phyloP scores from a whole-genome alignment of 2,888 invertebrate genomes.

The Drosophila engyochracea region DNA sequence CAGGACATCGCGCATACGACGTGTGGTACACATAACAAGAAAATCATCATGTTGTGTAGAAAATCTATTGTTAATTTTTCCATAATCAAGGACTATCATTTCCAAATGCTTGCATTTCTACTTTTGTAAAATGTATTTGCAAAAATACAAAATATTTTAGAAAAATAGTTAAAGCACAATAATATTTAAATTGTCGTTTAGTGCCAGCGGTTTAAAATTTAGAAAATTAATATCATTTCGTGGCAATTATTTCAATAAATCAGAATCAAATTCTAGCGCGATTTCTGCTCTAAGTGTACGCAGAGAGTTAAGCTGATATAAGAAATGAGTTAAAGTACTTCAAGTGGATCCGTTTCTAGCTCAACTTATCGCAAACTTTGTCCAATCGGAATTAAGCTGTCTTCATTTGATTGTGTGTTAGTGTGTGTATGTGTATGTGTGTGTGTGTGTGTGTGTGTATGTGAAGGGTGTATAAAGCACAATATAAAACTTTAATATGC shows the following conservation, averaged over 20 bases:
- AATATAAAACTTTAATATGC: conserved; percentile 53
- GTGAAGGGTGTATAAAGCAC: conserved; percentile 21
- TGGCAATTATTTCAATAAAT: neutral
- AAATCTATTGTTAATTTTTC: neutral
- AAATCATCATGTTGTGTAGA: no score
- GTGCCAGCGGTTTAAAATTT: neutral
- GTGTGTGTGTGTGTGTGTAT: conserved; percentile 4
- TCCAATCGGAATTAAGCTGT: conserved; percentile 68
- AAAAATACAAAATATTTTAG: neutral
- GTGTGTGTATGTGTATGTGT: conserved; percentile 1
- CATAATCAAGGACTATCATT: neutral
- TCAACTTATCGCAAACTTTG: conserved; percentile 37
- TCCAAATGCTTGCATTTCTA: neutral
- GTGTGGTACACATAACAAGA: conserved; percentile 21
- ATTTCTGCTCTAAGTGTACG: neutral
- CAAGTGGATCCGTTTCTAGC: conserved; percentile 35
- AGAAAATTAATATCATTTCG: neutral
- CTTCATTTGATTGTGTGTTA: conserved; percentile 18
- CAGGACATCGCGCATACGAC: conserved; percentile 41
- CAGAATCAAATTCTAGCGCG: neutral
- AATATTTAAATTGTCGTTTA: neutral
- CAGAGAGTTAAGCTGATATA: conserved; percentile 32
- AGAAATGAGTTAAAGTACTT: conserved; percentile 45
- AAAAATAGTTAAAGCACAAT: neutral
- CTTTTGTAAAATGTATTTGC: neutral